phyloP scores from a whole-genome alignment of 2,888 invertebrate genomes.

The Hyppa rectilinea region DNA sequence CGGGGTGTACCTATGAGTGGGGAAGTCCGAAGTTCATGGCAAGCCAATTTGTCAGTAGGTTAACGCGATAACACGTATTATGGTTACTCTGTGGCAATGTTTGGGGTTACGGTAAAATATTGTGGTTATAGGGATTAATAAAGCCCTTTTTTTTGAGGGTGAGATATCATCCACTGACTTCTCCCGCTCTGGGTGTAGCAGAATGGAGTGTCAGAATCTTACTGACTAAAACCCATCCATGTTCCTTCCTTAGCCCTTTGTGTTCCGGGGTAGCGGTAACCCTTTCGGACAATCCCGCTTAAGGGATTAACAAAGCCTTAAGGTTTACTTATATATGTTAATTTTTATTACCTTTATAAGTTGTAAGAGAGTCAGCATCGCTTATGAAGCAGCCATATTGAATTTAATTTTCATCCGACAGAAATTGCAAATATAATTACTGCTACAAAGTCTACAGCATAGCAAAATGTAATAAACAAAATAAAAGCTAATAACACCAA shows the following conservation, averaged over 20 bases:
- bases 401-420: neutral
- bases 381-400: too few relatives aligned
- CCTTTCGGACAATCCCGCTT: too few relatives aligned
- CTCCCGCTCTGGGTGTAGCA: too few relatives aligned
- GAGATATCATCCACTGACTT: too few relatives aligned
- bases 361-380: too few relatives aligned
- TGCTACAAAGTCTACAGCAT: neutral
- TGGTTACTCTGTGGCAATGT: slow-evolving; percentile 52
- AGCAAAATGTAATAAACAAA: slow-evolving; percentile 19
- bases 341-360: neutral
- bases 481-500: slow-evolving; percentile 33
- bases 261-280: too few relatives aligned
- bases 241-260: too few relatives aligned
- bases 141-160: too few relatives aligned
- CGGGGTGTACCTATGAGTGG: slow-evolving; percentile 50
- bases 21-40: slow-evolving; percentile 61
- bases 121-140: slow-evolving; percentile 31
- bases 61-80: slow-evolving; percentile 54
- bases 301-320: slow-evolving; percentile 38
- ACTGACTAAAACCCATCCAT: too few relatives aligned
- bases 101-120: slow-evolving; percentile 49
- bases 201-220: too few relatives aligned
- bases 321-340: neutral
- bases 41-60: slow-evolving; percentile 65
- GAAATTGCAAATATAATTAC: neutral